These are phyloP conservation scores for Centruroides vittatus DNA, from an alignment of 1,140 invertebrate species.

Conservation along the genomic window DNA sequence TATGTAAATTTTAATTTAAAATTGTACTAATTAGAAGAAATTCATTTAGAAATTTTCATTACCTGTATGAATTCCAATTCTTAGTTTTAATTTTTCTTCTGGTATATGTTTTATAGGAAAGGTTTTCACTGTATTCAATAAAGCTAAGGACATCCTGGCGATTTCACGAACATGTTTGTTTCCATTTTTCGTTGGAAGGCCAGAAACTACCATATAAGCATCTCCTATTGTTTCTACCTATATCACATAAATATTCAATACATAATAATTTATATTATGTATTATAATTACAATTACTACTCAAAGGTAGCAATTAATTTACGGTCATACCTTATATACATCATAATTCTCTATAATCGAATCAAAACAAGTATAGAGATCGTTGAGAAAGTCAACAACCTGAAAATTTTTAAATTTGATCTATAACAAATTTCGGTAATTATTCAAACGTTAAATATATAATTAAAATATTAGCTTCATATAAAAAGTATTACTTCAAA, in stretches of 20 bases:
- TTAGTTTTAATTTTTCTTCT: constrained; percentile 73
- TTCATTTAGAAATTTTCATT: constrained; percentile 12
- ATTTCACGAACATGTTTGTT: constrained; percentile 87
- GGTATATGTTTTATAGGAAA: constrained; percentile 85
- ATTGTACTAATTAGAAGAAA: not conserved
- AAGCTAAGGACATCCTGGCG: constrained; percentile 85
- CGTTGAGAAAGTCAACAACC: constrained; percentile 85
- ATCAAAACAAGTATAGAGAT: constrained; percentile 89
- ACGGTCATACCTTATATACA: constrained; percentile 65
- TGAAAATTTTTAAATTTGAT: not conserved
- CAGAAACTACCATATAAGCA: constrained; percentile 47
- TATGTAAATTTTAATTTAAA: not conserved
- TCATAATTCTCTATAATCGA: constrained; percentile 85
- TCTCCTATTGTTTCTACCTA: constrained; percentile 46
- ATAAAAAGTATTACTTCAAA: no score
- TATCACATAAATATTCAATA: not conserved
- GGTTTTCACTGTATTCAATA: constrained; percentile 71
- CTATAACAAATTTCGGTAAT: no score
- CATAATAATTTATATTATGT: no score
- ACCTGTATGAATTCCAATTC: constrained; percentile 92
- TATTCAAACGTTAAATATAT: no score
- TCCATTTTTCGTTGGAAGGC: constrained; percentile 79
- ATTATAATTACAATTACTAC: no score
- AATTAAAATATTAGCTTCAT: no score
- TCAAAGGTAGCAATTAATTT: no score